A percentile compares a stretch with the other conserved stretches of the same genome.
phyloP scores from a whole-genome alignment of 2,113 vertebrate species.

The Pica pica region DNA sequence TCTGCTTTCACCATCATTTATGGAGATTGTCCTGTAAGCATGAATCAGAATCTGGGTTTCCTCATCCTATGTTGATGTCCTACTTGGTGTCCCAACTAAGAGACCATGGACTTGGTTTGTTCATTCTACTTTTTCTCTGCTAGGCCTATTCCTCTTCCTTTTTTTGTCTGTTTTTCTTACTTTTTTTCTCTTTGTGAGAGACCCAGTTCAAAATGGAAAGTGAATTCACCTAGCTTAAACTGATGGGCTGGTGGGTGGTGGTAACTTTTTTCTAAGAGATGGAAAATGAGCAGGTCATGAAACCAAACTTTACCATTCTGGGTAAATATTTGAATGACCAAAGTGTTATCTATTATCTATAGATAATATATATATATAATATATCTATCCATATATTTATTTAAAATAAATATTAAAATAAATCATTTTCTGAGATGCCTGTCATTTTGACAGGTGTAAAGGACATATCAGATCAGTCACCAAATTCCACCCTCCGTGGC shows the following conservation, averaged over 20 bases:
- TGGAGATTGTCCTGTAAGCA: background rate
- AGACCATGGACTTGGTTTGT: background rate
- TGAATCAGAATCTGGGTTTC: background rate
- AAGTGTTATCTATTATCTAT: background rate
- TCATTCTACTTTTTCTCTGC: background rate
- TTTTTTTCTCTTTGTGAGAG: background rate
- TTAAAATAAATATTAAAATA: background rate
- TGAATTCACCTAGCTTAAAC: background rate
- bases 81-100: background rate
- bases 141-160: background rate
- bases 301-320: background rate
- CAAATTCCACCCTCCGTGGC: background rate
- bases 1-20: background rate
- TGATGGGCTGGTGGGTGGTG: background rate
- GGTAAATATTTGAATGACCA: background rate
- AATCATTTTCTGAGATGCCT: background rate
- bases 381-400: background rate
- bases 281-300: background rate
- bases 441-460: background rate
- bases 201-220: background rate
- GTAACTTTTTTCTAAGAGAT: background rate
- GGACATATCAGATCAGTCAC: background rate
- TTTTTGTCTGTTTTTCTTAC: fast-evolving
- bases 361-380: background rate
- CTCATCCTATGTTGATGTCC: background rate